phyloP scores from a whole-genome alignment of 2,113 vertebrate species.

The Perca flavescens region DNA sequence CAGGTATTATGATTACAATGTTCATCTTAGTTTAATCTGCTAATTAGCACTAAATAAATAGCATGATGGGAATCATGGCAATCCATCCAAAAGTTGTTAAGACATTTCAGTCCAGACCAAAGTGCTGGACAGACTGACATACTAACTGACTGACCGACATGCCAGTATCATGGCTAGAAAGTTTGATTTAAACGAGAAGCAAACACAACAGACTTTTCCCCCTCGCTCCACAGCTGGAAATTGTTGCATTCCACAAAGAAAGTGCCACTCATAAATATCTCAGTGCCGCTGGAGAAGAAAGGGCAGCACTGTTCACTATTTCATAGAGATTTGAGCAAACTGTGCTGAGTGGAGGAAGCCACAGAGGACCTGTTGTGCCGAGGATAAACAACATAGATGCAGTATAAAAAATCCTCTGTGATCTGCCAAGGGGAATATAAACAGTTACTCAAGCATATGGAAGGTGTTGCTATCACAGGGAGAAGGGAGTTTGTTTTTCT shows the following conservation, averaged over 20 bases:
- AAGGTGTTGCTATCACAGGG: conserved; percentile 29
- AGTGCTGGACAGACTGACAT: background rate
- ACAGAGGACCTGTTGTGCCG: conserved; percentile 29
- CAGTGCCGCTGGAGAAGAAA: conserved; percentile 13
- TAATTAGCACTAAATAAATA: background rate
- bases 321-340: conserved; percentile 63
- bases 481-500: conserved; percentile 42
- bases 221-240: conserved; percentile 2
- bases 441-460: conserved; percentile 47
- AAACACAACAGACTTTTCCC: conserved; percentile 14
- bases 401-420: conserved; percentile 31
- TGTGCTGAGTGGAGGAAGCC: conserved; percentile 39
- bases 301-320: conserved; percentile 38
- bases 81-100: background rate
- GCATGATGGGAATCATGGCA: background rate
- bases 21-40: background rate
- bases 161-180: background rate
- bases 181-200: conserved; percentile 2
- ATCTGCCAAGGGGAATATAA: conserved; percentile 36
- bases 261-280: conserved; percentile 22
- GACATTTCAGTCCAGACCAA: conserved; percentile 5
- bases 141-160: background rate
- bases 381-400: conserved; percentile 34
- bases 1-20: background rate
- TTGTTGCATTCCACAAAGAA: conserved; percentile 16